Evolutionary conservation across 2,113 vertebrate species (phyloP).

Genomic region (Electrona antarctica): DNA sequence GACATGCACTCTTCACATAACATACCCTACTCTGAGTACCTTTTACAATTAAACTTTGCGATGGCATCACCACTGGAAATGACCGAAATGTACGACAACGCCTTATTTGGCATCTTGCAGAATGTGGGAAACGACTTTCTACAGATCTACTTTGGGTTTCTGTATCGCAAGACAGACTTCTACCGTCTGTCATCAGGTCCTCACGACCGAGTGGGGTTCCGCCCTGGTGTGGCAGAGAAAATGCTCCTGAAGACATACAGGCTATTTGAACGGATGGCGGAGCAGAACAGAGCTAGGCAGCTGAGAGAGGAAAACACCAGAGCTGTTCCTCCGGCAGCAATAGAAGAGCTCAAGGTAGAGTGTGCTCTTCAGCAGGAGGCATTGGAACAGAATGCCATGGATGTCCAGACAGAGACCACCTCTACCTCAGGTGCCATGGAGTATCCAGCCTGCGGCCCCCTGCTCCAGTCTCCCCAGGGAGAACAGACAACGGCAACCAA

Average conservation of each 20-base stretch:
- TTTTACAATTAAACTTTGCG: no score
- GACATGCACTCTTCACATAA: no score
- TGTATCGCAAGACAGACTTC: conserved; percentile 90
- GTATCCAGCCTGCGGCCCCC: not conserved
- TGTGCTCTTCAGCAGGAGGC: conserved; percentile 46
- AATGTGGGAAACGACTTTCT: conserved; percentile 87
- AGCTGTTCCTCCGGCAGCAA: conserved; percentile 39
- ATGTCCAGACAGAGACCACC: conserved; percentile 5
- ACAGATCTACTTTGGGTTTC: conserved; percentile 86
- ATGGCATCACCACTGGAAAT: conserved; percentile 70
- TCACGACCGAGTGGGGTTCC: conserved; percentile 85
- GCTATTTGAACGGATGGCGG: conserved; percentile 82
- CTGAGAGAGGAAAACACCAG: conserved; percentile 71
- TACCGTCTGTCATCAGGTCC: conserved; percentile 82
- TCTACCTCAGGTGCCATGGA: not conserved
- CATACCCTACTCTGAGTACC: no score
- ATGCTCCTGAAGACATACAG: conserved; percentile 86
- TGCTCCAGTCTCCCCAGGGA: conserved; percentile 4
- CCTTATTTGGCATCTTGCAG: conserved; percentile 87
- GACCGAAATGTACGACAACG: conserved; percentile 87
- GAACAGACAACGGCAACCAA: not conserved
- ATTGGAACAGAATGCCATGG: not conserved
- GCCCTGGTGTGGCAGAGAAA: conserved; percentile 84
- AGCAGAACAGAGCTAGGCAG: conserved; percentile 81
- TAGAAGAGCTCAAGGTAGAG: conserved; percentile 82